These are phyloP conservation scores for Oreotragus oreotragus DNA, from an alignment of 2,113 vertebrate genomes.

Conservation along the genomic window DNA sequence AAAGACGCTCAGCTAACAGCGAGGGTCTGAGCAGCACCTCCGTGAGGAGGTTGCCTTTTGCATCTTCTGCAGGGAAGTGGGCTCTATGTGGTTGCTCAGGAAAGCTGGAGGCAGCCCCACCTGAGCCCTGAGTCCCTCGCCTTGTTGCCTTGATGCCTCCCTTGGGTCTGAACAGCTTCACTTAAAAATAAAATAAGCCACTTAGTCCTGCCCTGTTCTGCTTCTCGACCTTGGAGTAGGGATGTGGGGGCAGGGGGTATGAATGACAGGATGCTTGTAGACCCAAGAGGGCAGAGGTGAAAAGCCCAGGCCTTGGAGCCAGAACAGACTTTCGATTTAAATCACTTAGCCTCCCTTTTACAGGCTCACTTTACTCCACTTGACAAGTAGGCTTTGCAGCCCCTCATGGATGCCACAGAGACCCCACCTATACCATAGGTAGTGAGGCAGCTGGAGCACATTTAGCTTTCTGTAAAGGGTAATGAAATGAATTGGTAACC, in stretches of 20 bases:
- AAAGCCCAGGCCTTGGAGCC: not conserved
- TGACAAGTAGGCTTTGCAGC: not conserved
- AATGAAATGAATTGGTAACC: not conserved
- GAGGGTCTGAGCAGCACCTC: not conserved
- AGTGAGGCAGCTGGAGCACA: not conserved
- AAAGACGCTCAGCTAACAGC: not conserved
- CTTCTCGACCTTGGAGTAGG: not conserved
- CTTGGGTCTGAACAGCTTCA: not conserved
- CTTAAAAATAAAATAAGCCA: not conserved
- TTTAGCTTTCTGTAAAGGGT: not conserved
- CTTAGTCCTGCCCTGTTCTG: not conserved
- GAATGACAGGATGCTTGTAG: not conserved
- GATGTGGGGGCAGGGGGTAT: not conserved
- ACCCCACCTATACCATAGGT: accelerated
- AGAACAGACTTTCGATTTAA: not conserved
- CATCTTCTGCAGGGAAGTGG: not conserved
- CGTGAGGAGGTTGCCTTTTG: accelerated
- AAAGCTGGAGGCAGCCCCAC: not conserved
- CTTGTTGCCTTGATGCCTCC: not conserved
- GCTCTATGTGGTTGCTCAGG: not conserved
- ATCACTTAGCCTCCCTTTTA: not conserved
- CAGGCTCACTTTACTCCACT: not conserved
- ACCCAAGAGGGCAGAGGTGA: not conserved
- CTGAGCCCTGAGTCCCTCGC: not conserved
- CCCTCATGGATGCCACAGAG: not conserved